Conservation (phyloP, 2,113 vertebrate species). For the Chitala chitala region DNA sequence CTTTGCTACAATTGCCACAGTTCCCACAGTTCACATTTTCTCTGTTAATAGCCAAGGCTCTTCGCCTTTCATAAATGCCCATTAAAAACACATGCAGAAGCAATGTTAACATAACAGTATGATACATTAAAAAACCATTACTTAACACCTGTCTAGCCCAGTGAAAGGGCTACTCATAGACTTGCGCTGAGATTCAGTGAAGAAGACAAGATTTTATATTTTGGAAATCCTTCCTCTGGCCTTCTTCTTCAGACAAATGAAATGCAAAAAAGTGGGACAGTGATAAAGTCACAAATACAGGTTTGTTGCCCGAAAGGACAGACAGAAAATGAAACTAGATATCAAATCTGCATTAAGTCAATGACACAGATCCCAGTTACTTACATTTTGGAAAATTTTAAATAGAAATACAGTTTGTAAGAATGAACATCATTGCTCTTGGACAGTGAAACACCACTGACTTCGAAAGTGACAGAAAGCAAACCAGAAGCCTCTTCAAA, state of each 20-base stretch:
- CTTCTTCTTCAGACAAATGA: not conserved
- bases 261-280: not conserved
- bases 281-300: not conserved
- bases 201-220: not conserved
- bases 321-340: no score
- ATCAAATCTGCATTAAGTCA: no score
- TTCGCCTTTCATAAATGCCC: not conserved
- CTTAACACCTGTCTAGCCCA: conserved; percentile 55
- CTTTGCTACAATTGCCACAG: no score
- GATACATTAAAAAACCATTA: conserved; percentile 5
- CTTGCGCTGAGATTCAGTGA: not conserved
- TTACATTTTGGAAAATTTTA: not conserved
- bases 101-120: conserved; percentile 13
- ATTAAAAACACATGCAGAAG: not conserved
- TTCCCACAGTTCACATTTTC: no score
- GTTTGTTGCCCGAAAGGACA: not conserved
- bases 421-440: conserved; percentile 12
- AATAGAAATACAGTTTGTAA: not conserved
- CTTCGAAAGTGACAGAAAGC: conserved; percentile 23
- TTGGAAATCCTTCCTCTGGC: not conserved
- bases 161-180: not conserved
- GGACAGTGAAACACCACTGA: not conserved
- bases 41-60: no score
- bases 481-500: conserved; percentile 9
- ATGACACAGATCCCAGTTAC: not conserved